Evolutionary conservation across 2,113 vertebrate species (phyloP), one percentile per base, ranked within the genome.

Genomic region (Ahaetulla prasina): DNA sequence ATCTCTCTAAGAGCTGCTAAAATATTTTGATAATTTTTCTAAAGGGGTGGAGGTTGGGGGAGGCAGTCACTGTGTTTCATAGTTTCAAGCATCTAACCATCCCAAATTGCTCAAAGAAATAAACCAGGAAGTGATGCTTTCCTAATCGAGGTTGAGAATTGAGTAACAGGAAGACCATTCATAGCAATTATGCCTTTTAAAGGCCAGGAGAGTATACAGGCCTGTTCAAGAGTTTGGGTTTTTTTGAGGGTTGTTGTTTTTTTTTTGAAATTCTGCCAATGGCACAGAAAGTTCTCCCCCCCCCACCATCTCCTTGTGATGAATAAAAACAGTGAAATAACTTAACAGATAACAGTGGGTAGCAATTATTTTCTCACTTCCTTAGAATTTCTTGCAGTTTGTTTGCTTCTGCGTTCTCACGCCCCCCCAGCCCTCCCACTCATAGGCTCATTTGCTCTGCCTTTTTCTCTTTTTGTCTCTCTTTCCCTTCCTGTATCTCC

Each of bases 351-450:
- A 89, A 92, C 91, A 92, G 89, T 85, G 68, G 91, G 87, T 92
- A 92, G 86, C 91, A 92, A 92, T 92, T 92, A 92, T 92, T 85
- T 92, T 92, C 87, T 92, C 68, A 92, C 68, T 89, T 89, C 91
- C 55, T 92, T 89, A 57, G 52, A 84, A 57, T 85, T 92, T 49
- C 91, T 57, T 92, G 68, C 87, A 85, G 91, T 87, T 92, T 92
- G 87, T 89, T 92, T 85, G 91, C 52, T 92, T 92, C 49, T 89
- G 8, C 4, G 1, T 63, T 52, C 91, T 87, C 91, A 49, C 55
- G 25, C 63, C 63, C 87, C 27, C 63, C 16, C 4, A 60, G 4
- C 85, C n/a, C 85, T 68, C 91, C 85, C 68, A 85, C 87, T 89
- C 91, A 49, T 8, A 84, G 63, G 39, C 87, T 92, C 68, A 50